Evolutionary conservation across 2,888 invertebrate genomes (phyloP).

Genomic region (Cotesia congregata): DNA sequence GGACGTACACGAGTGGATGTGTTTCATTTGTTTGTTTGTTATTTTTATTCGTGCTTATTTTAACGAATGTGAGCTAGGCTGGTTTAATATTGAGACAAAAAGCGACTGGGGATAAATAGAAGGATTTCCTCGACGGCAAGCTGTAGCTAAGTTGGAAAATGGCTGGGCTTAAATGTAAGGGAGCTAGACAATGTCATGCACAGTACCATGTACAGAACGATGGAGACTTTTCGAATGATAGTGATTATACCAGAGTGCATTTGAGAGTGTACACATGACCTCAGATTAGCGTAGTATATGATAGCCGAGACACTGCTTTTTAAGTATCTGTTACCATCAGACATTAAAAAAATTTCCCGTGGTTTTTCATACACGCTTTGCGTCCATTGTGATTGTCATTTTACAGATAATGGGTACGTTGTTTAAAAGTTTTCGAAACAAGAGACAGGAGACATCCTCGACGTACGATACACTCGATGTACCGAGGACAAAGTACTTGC

Average conservation of each 20-base stretch:
- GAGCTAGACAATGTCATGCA: slow-evolving; percentile 22
- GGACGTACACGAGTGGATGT: background rate
- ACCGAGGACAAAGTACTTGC: background rate
- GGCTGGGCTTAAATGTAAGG: slow-evolving; percentile 8
- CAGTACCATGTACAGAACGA: slow-evolving; percentile 15
- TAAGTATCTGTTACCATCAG: slow-evolving; percentile 1
- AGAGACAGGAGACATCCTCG: background rate
- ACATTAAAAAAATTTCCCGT: background rate
- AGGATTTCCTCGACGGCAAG: slow-evolving; percentile 20
- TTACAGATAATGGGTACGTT: slow-evolving; percentile 23
- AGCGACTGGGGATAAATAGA: slow-evolving; percentile 52
- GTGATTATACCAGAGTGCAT: slow-evolving; percentile 21
- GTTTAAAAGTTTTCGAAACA: slow-evolving; percentile 18
- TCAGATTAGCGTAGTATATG: slow-evolving; percentile 7
- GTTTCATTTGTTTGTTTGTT: slow-evolving; percentile 12
- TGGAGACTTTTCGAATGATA: background rate
- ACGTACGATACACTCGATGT: background rate
- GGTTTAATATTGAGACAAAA: slow-evolving; percentile 38
- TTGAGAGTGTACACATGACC: slow-evolving; percentile 14
- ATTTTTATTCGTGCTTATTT: slow-evolving; percentile 20
- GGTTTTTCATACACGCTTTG: background rate
- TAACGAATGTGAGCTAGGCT: slow-evolving; percentile 25
- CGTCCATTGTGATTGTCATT: slow-evolving; percentile 15
- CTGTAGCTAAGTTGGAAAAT: slow-evolving; percentile 45
- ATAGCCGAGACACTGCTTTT: background rate